Conservation (phyloP, 92 coral and sea anemone species). For the Porites evermanni region DNA sequence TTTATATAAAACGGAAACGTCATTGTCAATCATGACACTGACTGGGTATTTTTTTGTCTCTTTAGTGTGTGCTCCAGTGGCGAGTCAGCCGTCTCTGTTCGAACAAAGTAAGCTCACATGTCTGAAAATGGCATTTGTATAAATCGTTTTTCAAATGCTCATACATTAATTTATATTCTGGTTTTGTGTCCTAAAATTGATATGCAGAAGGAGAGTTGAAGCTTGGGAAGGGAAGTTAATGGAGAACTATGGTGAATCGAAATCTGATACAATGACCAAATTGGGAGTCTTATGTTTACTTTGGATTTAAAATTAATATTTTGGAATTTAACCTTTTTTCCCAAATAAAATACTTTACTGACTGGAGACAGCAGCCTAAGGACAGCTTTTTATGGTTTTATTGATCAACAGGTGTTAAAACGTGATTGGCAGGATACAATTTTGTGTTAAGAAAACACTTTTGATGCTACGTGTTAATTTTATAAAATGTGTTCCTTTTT, state of each 20-base stretch:
- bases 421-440: no score
- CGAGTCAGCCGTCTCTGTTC: background rate
- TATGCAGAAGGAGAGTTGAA: background rate
- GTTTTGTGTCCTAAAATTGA: background rate
- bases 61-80: slow-evolving; percentile 12
- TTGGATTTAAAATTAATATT: slow-evolving; percentile 1
- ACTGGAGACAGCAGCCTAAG: no score
- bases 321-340: background rate
- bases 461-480: no score
- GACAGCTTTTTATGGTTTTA: no score
- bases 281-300: background rate
- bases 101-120: slow-evolving; percentile 6
- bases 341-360: background rate
- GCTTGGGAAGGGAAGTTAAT: slow-evolving; percentile 1
- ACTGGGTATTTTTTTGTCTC: background rate
- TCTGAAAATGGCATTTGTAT: slow-evolving; percentile 18
- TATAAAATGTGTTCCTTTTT: no score
- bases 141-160: background rate
- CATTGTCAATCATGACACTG: background rate
- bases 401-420: no score
- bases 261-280: slow-evolving; percentile 10
- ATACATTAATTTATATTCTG: background rate
- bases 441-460: no score
- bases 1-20: background rate
- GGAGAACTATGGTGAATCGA: slow-evolving; percentile 11